phyloP scores from a whole-genome alignment of 2,797 vertebrate genomes.

The Allobates femoralis region DNA sequence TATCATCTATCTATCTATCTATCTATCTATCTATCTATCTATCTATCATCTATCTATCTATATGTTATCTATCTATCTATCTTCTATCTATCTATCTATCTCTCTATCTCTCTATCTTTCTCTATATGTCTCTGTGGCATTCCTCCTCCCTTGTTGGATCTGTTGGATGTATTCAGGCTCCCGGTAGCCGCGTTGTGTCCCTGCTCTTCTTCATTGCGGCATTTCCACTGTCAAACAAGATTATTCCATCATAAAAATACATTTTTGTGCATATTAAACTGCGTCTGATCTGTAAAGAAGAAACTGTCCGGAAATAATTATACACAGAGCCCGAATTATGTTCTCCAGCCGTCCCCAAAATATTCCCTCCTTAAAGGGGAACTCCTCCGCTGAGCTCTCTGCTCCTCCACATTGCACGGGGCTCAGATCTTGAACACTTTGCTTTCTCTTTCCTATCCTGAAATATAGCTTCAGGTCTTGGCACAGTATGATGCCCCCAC shows the following conservation, averaged over 20 bases:
- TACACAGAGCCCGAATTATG: background rate
- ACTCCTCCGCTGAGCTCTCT: too few species aligned
- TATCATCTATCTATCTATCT: constrained; percentile 3
- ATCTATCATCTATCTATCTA: background rate
- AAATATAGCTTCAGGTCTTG: too few species aligned
- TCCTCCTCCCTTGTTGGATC: background rate
- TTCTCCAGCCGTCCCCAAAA: background rate
- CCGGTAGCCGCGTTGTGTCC: background rate
- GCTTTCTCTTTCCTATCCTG: background rate
- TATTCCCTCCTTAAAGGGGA: background rate
- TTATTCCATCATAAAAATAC: constrained; percentile 19
- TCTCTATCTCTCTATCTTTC: background rate
- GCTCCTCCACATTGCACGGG: too few species aligned
- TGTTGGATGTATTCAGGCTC: background rate
- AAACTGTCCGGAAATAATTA: background rate
- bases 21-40: too few species aligned
- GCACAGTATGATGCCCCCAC: too few species aligned
- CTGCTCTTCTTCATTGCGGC: constrained; percentile 13
- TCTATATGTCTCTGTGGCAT: background rate
- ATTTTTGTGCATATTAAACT: background rate
- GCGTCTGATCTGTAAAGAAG: background rate
- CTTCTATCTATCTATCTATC: background rate
- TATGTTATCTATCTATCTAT: background rate
- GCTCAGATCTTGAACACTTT: background rate
- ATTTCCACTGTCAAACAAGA: constrained; percentile 23